These are phyloP conservation scores for Ceratoteleas bidentatus DNA, from an alignment of 1,140 invertebrate genomes.

Conservation along the genomic window DNA sequence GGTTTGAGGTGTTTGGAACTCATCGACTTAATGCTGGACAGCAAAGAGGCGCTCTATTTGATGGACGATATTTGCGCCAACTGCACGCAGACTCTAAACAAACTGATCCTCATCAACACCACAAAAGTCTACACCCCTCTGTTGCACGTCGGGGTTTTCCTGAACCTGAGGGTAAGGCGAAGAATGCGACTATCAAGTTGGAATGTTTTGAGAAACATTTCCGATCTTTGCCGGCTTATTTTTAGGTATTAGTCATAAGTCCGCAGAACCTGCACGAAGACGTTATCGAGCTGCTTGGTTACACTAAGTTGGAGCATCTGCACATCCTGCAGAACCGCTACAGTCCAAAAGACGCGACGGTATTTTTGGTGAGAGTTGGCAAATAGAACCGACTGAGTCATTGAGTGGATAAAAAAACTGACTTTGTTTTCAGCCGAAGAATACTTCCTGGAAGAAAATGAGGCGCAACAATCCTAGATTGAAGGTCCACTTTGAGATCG, in stretches of 20 bases:
- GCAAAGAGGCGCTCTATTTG: conserved; percentile 85
- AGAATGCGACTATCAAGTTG: conserved; percentile 11
- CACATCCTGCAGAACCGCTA: conserved; percentile 91
- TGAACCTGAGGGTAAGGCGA: conserved; percentile 85
- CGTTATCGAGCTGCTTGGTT: conserved; percentile 86
- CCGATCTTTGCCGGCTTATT: conserved; percentile 9
- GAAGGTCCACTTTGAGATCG: conserved; percentile 83
- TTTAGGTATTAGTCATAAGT: conserved; percentile 86
- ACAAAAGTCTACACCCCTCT: conserved; percentile 88
- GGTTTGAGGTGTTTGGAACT: conserved; percentile 86
- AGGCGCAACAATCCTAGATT: conserved; percentile 82
- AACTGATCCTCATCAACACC: conserved; percentile 88
- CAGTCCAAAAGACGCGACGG: conserved; percentile 81
- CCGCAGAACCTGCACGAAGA: conserved; percentile 92
- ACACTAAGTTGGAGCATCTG: conserved; percentile 86
- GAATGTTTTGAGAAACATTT: conserved; percentile 4
- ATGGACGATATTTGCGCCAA: conserved; percentile 88
- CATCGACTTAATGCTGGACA: conserved; percentile 89
- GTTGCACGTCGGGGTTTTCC: conserved; percentile 89
- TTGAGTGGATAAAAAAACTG: conserved; percentile 11
- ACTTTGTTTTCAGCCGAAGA: conserved; percentile 73
- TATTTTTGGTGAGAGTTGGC: conserved; percentile 75
- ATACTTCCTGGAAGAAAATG: conserved; percentile 81
- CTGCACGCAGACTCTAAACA: conserved; percentile 85
- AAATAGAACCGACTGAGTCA: too few species aligned